Base-by-base conservation (phyloP, 2,888 invertebrate genomes). In the Eristalis tenax region DNA sequence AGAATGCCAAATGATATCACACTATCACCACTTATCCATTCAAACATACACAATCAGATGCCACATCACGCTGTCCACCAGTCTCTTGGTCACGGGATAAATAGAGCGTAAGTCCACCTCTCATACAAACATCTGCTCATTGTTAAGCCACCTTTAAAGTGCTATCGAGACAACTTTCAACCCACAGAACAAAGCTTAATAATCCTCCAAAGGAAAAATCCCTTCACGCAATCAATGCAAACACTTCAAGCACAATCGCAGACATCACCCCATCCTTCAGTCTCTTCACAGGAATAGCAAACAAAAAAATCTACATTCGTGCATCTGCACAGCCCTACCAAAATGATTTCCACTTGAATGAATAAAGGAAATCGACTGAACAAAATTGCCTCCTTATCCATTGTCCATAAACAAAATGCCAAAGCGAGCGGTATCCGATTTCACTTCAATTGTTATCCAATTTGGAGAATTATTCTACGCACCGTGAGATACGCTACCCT, bases 401-500 rank as follows among this genome's bases (percentile, higher is more conserved):
- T 79, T 83, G 87, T 83, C 87, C 87, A 87, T 87, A 83, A 87
- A 87, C 83, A 79, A 87, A 87, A 83, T 87, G 83, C 83, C 90
- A 90, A 91, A 92, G 92, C 91, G 90, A 91, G 90, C 91, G 89
- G 92, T 91, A 92, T 92, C 92, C 91, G 92, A 92, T 92, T 92
- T 92, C 91, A 91, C 89, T 91, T 91, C 92, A 92, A 92, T 92
- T 92, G 91, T 92, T 92, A 92, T 92, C 91, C 92, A 92, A 92
- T 92, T 92, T 92, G 80, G 75, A 73, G 73, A 83, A 87, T 87
- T 73, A 80, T 83, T 87, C 87, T 79, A 83, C 87, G 79, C 87
- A 87, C 87, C 83, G 50, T 61, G 69, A 65, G 63, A 68, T 68
- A 59, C 63, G 43, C 65, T 63, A 63, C 57, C 43, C 69, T 40